A percentile compares a stretch with the other conserved stretches of the same genome.
Evolutionary conservation across 2,888 invertebrate genomes (phyloP).

Genomic region (Aleiodes testaceus): DNA sequence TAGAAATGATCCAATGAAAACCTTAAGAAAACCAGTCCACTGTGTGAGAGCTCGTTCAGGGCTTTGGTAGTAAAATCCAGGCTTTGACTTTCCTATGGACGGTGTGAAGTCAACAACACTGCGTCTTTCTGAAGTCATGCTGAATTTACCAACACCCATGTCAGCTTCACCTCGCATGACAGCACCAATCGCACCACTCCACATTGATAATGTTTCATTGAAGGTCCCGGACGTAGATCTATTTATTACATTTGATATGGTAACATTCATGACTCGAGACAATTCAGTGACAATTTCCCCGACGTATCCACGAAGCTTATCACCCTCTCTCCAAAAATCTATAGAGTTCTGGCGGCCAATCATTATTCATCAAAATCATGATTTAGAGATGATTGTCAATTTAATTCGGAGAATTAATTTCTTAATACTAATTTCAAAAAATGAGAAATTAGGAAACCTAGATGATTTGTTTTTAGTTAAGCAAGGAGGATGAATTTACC

Average conservation of each 20-base stretch:
- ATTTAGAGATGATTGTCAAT: too few species aligned
- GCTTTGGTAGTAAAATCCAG: slow-evolving; percentile 57
- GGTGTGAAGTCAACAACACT: slow-evolving; percentile 60
- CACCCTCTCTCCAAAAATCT: slow-evolving; percentile 44
- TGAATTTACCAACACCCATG: slow-evolving; percentile 59
- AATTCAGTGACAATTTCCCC: slow-evolving; percentile 58
- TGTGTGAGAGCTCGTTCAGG: slow-evolving; percentile 49
- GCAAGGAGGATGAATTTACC: too few species aligned
- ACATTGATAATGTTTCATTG: slow-evolving; percentile 44
- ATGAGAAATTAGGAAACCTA: too few species aligned
- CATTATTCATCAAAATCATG: background rate
- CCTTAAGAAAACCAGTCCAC: too few species aligned
- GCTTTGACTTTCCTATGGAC: slow-evolving; percentile 55
- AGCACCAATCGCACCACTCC: slow-evolving; percentile 61
- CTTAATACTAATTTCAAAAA: too few species aligned
- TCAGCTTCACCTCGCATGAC: slow-evolving; percentile 54
- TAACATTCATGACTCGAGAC: slow-evolving; percentile 59
- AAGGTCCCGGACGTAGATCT: slow-evolving; percentile 54
- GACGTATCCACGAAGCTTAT: slow-evolving; percentile 52
- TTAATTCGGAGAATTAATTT: background rate
- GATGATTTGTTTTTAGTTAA: too few species aligned
- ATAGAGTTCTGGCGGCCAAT: slow-evolving; percentile 11
- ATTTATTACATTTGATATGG: slow-evolving; percentile 35
- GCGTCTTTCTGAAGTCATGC: slow-evolving; percentile 56
- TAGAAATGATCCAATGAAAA: slow-evolving; percentile 51